Conservation (phyloP, 2,113 vertebrate species). For the Clinocottus analis region DNA sequence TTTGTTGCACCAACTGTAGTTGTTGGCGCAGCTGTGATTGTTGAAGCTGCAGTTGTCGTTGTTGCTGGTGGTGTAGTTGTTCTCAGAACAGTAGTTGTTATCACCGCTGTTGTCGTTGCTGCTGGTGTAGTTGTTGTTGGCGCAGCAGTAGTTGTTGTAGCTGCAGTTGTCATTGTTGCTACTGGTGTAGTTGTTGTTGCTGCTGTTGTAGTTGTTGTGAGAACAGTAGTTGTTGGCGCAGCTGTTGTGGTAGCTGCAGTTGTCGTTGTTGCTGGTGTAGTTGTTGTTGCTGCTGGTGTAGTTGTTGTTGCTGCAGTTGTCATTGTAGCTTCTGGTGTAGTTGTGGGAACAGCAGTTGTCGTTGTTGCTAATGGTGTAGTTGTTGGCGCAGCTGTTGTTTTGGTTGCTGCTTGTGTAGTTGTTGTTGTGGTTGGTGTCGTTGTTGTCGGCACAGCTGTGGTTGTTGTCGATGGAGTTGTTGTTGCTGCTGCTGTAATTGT, state of each 20-base stretch:
- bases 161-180: neutral
- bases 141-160: neutral
- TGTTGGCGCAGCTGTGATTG: neutral
- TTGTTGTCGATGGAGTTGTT: neutral
- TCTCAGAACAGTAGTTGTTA: fast-evolving
- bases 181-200: neutral
- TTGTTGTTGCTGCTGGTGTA: fast-evolving
- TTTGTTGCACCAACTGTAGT: fast-evolving
- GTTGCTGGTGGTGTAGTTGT: neutral
- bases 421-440: fast-evolving
- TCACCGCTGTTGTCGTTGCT: fast-evolving
- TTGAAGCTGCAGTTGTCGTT: neutral
- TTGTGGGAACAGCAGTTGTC: neutral
- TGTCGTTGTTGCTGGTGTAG: neutral
- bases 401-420: too few relatives aligned
- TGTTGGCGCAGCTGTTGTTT: neutral
- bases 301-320: neutral
- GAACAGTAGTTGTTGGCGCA: neutral
- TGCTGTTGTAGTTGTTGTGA: too few relatives aligned
- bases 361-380: neutral
- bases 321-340: too few relatives aligned
- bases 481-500: neutral
- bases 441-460: too few relatives aligned
- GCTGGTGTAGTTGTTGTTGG: neutral
- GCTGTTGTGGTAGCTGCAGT: neutral